Base-by-base conservation (phyloP, 2,113 vertebrate genomes). In the Euleptes europaea region DNA sequence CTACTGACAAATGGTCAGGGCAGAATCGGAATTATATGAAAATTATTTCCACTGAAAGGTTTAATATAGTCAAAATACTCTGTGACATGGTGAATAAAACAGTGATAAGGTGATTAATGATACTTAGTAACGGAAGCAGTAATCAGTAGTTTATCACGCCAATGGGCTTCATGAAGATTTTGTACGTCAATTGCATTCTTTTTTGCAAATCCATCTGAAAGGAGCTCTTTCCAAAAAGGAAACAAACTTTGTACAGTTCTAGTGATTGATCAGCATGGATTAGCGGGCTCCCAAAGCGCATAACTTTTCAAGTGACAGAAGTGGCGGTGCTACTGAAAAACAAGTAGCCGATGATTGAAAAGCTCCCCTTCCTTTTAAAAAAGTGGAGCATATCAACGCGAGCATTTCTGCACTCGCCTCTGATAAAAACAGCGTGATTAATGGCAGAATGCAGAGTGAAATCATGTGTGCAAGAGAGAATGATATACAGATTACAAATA, bases 381-480 rank as follows among this genome's bases (percentile, higher is more conserved):
- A 67, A 40, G 0, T 5, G 38, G 83, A 26, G 28, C 0, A 31
- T 0, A 54, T 76, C 44, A 21, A 3, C 28, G 66, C 69, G 74
- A 66, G 49, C 0, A 2, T 65, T 3, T 40, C 44, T 87, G 77
- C 76, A 12, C 35, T 13, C 83, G 84, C 70, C 33, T 49, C 78
- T 83, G 28, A 28, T 81, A 67, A 70, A 73, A 72, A 38, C 66
- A 69, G 54, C 49, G 14, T 87, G 73, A 70, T n/a, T 60, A 4
- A 14, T 17, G 19, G 63, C 49, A 47, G 60, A 69, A 83, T 42
- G 49, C n/a, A 73, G 78, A n/a, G 17, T 15, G 66, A 60, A 17
- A n/a, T 66, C 67, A 83, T 78, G 80, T 72, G 67, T 66, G 74
- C 51, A 38, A 78, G 66, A 83, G 80, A 84, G 83, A 35, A 63